Base-by-base conservation (phyloP, 1,140 invertebrate species). In the Brachionus paranguensis region DNA sequence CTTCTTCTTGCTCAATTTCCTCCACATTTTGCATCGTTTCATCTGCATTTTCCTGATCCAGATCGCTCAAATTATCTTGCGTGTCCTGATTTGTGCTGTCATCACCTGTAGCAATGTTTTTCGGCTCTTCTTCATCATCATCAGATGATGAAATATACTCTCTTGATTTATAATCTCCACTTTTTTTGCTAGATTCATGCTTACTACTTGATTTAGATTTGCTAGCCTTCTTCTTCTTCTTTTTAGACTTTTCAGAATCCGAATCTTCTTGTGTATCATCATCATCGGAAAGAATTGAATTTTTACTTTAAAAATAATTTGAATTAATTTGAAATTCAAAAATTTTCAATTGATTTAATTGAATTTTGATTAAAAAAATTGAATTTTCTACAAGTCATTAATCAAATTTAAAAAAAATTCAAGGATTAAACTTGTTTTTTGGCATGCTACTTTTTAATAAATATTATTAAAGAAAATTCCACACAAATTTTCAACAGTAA, bases 241-340 rank as follows among this genome's bases (percentile, higher is more conserved):
- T 88, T 87, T 81, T 90, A 91, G 8, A 89, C 87, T 85, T 91
- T 91, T 85, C 87, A 41, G 8, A 17, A 24, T 72, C 64, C 3
- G 60, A 70, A 47, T 72, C 43, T 6, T 47, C 29, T 60, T 60
- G 33, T 20, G 50, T 17, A 41, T 37, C 50, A 17, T 79, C 50
- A 6, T 60, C 50, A 79, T 79, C 53, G 12, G 53, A 79, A 3
- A 79, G 24, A 60, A 60, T 43, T 20, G 53, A 64, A 79, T 60
- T 60, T 37, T 79, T 60, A 17, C 50, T 79, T 55, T 27, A 50
- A 53, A 78, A 78, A 41, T 55, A 78, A 41, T 60, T 27, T 27
- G 1, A 50, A 50, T 45, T 53, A 76, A 76, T 76, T 47, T 47
- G 37, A 72, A 72, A 24, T 24, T 14, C 3, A n/a, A n/a, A 41